Conservation (phyloP, 2,797 vertebrate species). For the Gadopsis marmoratus region DNA sequence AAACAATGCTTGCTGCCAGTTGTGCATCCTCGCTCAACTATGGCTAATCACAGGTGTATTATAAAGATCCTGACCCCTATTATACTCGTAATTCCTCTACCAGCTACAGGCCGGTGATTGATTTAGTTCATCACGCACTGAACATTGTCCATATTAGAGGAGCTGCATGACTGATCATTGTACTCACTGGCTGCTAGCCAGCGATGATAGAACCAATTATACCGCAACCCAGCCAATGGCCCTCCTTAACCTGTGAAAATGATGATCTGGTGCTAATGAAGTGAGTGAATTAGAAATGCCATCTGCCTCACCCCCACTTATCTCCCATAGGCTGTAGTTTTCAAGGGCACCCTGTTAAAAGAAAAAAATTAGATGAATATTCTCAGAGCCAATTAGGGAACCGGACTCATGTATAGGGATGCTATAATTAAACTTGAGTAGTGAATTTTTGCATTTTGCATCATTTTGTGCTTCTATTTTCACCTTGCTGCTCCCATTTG, state of each 20-base stretch:
- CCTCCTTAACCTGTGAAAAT: constrained; percentile 79
- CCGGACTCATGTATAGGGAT: constrained; percentile 20
- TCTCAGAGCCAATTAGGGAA: constrained; percentile 34
- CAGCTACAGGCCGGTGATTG: constrained; percentile 63
- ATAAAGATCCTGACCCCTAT: constrained; percentile 66
- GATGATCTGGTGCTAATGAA: constrained; percentile 78
- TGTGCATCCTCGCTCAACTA: constrained; percentile 22
- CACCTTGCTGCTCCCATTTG: constrained; percentile 18
- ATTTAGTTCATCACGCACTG: constrained; percentile 70
- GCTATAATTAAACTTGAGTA: constrained; percentile 31
- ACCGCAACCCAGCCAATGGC: constrained; percentile 65
- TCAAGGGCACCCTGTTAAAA: constrained; percentile 61
- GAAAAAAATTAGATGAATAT: constrained; percentile 26
- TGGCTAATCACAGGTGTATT: constrained; percentile 63
- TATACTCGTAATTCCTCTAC: constrained; percentile 62
- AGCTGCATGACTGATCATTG: constrained; percentile 72
- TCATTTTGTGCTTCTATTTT: constrained; percentile 18
- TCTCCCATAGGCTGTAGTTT: constrained; percentile 42
- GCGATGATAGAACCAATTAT: constrained; percentile 74
- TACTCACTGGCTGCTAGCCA: constrained; percentile 69
- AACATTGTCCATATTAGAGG: constrained; percentile 70
- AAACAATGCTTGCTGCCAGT: constrained; percentile 29
- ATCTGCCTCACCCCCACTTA: constrained; percentile 65
- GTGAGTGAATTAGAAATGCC: constrained; percentile 76
- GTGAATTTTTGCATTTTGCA: constrained; percentile 25